Base-by-base conservation (phyloP, 2,888 invertebrate species). In the Tromatobia lineatoria region DNA sequence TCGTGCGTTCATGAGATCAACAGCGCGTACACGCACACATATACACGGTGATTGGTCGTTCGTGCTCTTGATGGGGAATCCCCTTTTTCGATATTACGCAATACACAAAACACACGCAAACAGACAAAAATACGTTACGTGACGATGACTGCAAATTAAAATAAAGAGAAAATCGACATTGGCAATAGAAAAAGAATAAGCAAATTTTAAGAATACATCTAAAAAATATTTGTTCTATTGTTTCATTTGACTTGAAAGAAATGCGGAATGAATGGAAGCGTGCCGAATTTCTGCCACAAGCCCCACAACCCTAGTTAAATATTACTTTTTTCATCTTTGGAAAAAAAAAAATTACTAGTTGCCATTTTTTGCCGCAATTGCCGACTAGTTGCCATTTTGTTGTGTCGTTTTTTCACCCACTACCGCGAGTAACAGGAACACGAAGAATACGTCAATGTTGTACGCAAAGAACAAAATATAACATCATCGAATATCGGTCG, bases 51-150 rank as follows among this genome's bases (percentile, higher is more conserved):
- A 82, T 74, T 87, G 86, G 88, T 90, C 88, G 88, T 89, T 89
- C 88, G 88, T 88, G 89, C 88, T 91, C 90, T 90, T 89, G 89
- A 91, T 89, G 88, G 88, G 87, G 82, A 87, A 84, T 69, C 42
- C 54, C 61, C 38, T 20, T 59, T 59, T 78, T 69, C 71, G 70
- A 80, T 52, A 74, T 59, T 54, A 78, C 79, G 59, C 77, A 13
- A 73, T 61, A 54, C 69, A 82, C 54, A 59, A 67, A 47, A 52
- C 42, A 75, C 77, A 67, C 70, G 57, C 66, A 61, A 47, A 75
- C 64, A 61, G 50, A 80, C 64, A 3, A 2, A 34, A 67, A 59
- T 47, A 57, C 66, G 15, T 45, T 3, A 59, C 34, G n/a, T 2
- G 61, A 70, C 42, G 38, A 74, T 2, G 54, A 38, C 18, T 4